Evolutionary conservation across 2,797 vertebrate genomes (phyloP).

Genomic region (Simalia tracyae): DNA sequence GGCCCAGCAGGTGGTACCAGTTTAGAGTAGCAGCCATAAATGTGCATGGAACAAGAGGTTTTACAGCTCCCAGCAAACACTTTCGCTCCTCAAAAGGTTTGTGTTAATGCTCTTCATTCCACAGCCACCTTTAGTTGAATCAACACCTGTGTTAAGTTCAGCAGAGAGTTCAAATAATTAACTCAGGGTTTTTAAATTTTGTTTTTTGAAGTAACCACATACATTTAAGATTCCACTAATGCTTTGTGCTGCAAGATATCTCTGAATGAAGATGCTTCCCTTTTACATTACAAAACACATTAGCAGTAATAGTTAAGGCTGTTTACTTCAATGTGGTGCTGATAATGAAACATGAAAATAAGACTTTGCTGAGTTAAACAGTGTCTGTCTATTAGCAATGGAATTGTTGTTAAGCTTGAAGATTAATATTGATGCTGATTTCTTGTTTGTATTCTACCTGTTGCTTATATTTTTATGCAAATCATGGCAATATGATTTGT

Average conservation of each 20-base stretch:
- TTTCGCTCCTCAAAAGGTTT: slow-evolving; percentile 93
- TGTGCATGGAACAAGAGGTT: slow-evolving; percentile 92
- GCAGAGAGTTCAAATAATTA: not conserved
- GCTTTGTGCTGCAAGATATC: not conserved
- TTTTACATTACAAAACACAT: slow-evolving; percentile 14
- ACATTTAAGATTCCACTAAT: not conserved
- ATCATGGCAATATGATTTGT: not conserved
- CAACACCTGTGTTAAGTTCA: rapidly evolving
- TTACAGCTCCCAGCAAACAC: slow-evolving; percentile 96
- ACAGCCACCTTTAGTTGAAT: rapidly evolving
- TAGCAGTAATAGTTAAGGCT: not conserved
- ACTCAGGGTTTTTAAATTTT: not conserved
- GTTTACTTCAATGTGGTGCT: not conserved
- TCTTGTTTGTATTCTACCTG: not conserved
- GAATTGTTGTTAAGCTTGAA: not conserved
- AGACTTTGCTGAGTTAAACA: not conserved
- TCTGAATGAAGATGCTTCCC: not conserved
- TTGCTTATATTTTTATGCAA: not conserved
- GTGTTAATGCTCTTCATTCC: not conserved
- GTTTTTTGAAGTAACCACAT: not conserved
- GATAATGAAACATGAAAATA: slow-evolving; percentile 12
- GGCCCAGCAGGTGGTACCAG: slow-evolving; percentile 96
- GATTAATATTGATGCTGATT: slow-evolving; percentile 4
- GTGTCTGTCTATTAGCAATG: not conserved
- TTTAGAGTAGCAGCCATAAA: slow-evolving; percentile 95